Base-by-base conservation (phyloP, 2,113 vertebrate species). In the Vulpes lagopus region DNA sequence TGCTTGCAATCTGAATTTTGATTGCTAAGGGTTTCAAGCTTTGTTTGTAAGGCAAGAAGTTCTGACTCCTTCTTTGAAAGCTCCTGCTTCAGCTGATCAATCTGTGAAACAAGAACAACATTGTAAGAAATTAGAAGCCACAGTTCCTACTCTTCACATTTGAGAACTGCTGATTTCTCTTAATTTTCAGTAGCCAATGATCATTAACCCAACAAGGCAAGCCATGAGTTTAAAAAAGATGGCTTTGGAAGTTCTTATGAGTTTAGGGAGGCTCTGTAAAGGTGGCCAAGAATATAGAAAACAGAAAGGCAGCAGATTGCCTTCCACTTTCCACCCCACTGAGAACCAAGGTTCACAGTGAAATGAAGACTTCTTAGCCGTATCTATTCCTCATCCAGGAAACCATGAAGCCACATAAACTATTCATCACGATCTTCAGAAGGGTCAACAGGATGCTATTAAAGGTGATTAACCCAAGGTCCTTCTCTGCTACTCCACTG, bases 1-100 rank as follows among this genome's bases (percentile, higher is more conserved):
- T 99, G 99, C 98, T 99, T 99, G 98, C 99, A 99, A 99, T 99
- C 99, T 32, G 99, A 99, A 98, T 99, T 99, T 98, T 99, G 99
- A 99, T 99, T 99, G 99, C 99, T 99, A 98, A 99, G 99, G 83
- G 99, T 99, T 99, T 99, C 99, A 97, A 99, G 99, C 98, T 99
- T 99, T 76, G 99, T 99, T 99, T 99, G 99, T 99, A 99, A 99
- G 99, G 99, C 99, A 98, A 99, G 99, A 98, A 99, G 99, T 99
- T 99, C 99, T 0, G 99, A 99, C 98, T 99, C 99, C 98, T 99
- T 99, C 98, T 99, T 99, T 80, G 99, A 99, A 98, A 99, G 99
- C 98, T 99, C 99, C 98, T 99, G 99, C 98, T 99, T 99, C 98
- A 99, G 97, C 97, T 99, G 99, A 98, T 99, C 99, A 93, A 99